phyloP scores from a whole-genome alignment of 2,113 vertebrate species.

The Periophthalmodon schlosseri region DNA sequence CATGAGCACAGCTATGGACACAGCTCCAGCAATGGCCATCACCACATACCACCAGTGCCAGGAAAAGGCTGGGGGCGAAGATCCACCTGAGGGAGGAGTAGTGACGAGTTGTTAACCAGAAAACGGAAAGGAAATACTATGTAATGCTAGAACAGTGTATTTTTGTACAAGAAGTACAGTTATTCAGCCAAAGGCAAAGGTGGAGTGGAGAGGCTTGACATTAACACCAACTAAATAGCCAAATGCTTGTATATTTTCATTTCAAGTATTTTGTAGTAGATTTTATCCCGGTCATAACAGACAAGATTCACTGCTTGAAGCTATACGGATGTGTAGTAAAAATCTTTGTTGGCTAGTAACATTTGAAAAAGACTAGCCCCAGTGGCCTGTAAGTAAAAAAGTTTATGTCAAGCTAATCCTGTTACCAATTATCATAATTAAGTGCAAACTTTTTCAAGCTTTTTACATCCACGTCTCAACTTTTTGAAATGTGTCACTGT shows the following conservation, averaged over 20 bases:
- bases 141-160: neutral
- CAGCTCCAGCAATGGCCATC: constrained; percentile 78
- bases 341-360: neutral
- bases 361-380: no score
- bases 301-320: no score
- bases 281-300: no score
- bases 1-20: constrained; percentile 79
- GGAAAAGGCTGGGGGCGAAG: constrained; percentile 71
- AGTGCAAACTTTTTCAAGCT: neutral
- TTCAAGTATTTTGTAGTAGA: no score
- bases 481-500: neutral
- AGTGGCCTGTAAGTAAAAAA: neutral
- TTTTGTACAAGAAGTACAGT: neutral
- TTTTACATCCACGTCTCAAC: neutral
- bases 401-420: neutral
- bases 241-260: neutral
- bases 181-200: neutral
- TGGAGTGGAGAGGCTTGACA: neutral
- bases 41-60: constrained; percentile 94
- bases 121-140: constrained; percentile 4
- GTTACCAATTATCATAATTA: neutral
- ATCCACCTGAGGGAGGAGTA: constrained; percentile 38
- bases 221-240: neutral
- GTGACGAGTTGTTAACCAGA: constrained; percentile 14
- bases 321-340: neutral